Conservation (phyloP, 2,113 vertebrate species). For the Chloropsis hardwickii region DNA sequence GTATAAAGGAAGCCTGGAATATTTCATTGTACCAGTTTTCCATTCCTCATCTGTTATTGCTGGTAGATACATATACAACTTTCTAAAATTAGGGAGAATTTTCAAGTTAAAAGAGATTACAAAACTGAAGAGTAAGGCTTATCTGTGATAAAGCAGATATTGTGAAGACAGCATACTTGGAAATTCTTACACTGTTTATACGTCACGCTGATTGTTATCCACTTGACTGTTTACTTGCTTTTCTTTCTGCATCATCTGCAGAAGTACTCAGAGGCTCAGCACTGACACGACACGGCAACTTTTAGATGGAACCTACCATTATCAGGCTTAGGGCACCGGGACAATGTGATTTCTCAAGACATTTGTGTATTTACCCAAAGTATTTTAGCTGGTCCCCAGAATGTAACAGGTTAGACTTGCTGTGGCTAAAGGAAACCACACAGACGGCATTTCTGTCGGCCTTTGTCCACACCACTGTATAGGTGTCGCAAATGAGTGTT, state of each 20-base stretch:
- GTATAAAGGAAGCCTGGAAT: neutral
- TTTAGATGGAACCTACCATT: neutral
- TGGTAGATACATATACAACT: neutral
- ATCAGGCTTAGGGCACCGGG: neutral
- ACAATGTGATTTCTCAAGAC: neutral
- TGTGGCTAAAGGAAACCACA: neutral
- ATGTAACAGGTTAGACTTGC: neutral
- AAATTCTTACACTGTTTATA: neutral
- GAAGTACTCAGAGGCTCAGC: neutral
- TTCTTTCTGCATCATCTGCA: neutral
- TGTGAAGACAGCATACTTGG: neutral
- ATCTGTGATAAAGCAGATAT: neutral
- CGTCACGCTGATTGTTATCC: neutral
- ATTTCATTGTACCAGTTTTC: neutral
- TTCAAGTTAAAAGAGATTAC: neutral
- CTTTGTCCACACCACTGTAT: neutral
- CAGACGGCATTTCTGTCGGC: neutral
- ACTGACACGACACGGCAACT: neutral
- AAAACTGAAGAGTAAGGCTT: neutral
- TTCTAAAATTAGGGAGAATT: neutral
- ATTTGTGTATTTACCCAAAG: neutral
- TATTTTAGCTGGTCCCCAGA: neutral
- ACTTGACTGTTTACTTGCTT: neutral
- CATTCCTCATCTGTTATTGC: neutral
- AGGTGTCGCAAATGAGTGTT: neutral